Percentiles rank a stretch among this genome's conserved stretches.
Conservation (phyloP, 2,888 invertebrate genomes). For the Ophraella communa region DNA sequence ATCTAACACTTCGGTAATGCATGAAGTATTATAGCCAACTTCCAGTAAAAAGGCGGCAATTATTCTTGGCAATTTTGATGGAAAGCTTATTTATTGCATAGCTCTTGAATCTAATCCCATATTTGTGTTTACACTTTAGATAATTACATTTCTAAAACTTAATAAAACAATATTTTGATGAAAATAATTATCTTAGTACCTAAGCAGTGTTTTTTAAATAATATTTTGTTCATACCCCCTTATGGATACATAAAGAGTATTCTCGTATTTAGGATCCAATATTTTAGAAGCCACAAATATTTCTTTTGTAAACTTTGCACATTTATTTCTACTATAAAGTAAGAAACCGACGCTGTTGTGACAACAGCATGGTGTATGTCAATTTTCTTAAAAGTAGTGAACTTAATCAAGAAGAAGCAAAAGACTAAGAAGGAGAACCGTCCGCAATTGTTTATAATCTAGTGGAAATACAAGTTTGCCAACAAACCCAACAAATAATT, state of each 20-base stretch:
- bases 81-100: too few relatives aligned
- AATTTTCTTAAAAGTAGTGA: conserved; percentile 50
- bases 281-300: not conserved
- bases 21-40: too few relatives aligned
- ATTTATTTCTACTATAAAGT: not conserved
- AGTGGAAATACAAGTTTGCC: conserved; percentile 45
- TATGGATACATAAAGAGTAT: not conserved
- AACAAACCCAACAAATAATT: conserved; percentile 49
- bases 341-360: conserved; percentile 13
- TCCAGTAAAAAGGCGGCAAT: too few relatives aligned
- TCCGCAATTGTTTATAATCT: conserved; percentile 49
- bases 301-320: not conserved
- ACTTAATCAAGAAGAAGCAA: conserved; percentile 47
- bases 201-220: too few relatives aligned
- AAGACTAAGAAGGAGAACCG: conserved; percentile 38
- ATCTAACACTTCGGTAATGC: too few relatives aligned
- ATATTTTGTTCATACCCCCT: too few relatives aligned
- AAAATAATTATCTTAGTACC: too few relatives aligned
- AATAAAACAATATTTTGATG: too few relatives aligned
- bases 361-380: conserved; percentile 35
- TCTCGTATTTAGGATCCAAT: not conserved
- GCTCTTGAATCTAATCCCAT: too few relatives aligned
- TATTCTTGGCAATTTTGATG: too few relatives aligned
- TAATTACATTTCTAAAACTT: too few relatives aligned
- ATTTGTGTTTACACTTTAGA: too few relatives aligned